These are phyloP conservation scores for Itoplectis maculator DNA, from an alignment of 2,888 invertebrate genomes.

Conservation along the genomic window DNA sequence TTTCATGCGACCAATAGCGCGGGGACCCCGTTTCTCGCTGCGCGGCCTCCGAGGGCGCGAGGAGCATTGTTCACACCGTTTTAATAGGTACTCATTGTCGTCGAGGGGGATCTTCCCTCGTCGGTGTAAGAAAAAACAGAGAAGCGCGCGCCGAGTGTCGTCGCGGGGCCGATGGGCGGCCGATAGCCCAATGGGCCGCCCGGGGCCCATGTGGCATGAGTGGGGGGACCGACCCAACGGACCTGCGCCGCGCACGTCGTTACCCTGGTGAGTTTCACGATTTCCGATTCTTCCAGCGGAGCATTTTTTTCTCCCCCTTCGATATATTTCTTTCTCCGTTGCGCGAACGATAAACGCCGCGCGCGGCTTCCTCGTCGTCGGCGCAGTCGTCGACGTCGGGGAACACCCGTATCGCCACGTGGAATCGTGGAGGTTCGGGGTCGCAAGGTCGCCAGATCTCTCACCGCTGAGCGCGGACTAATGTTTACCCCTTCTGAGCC, in stretches of 20 bases:
- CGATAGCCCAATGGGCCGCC: constrained; percentile 19
- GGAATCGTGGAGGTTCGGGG: constrained; percentile 69
- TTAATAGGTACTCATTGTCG: constrained; percentile 83
- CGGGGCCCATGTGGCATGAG: too few relatives aligned
- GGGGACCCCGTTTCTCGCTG: too few relatives aligned
- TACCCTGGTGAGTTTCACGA: constrained; percentile 62
- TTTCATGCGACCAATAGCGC: too few relatives aligned
- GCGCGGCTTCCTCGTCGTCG: constrained; percentile 36
- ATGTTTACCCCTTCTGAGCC: constrained; percentile 68
- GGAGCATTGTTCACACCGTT: constrained; percentile 81
- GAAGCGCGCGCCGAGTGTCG: constrained; percentile 39
- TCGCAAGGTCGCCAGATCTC: constrained; percentile 73
- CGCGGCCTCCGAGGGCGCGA: too few relatives aligned
- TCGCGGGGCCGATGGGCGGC: constrained; percentile 42
- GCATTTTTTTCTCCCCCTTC: constrained; percentile 42
- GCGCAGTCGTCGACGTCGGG: too few relatives aligned
- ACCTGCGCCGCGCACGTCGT: constrained; percentile 43
- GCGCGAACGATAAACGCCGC: too few relatives aligned
- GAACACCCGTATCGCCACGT: constrained; percentile 71
- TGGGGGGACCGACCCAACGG: constrained; percentile 5
- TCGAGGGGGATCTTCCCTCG: constrained; percentile 28
- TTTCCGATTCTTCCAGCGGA: constrained; percentile 60
- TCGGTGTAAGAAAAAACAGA: constrained; percentile 38
- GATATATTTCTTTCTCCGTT: constrained; percentile 33
- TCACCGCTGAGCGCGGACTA: constrained; percentile 69